Evolutionary conservation across 2,888 invertebrate species (phyloP), one percentile per base, ranked within the genome.

Genomic region (Tetranychus truncatus): DNA sequence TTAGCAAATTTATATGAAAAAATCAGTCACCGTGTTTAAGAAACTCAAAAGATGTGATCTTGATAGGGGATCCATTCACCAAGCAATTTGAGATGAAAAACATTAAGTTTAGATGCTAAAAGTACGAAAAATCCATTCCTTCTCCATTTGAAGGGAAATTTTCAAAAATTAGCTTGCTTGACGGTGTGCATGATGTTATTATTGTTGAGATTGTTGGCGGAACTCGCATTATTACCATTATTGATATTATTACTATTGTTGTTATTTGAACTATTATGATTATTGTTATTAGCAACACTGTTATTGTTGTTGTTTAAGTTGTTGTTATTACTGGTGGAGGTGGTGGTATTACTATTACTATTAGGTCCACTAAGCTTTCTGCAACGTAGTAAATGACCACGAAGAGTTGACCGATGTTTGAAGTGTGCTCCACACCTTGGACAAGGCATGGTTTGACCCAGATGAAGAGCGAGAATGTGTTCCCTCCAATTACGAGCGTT

Each of bases 381-480:
- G 21, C 55, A 55, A 15, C 55, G 55, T 55, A 69, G 69, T 69
- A 69, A 69, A 69, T 69, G 69, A 20, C 69, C 69, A 20, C 69
- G 69, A 69, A 69, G 69, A 21, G 69, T 69, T 69, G 69, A 69
- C 34, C 69, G 69, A 20, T 69, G 69, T 69, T 24, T 20, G 15
- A 69, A 69, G 11, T 69, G 20, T 1, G 69, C 69, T 20, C 69
- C 69, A 24, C 69, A 69, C 1, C 34, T 69, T 20, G 69, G 69
- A 69, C 69, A 69, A 6, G 69, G 69, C 11, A 69, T 20, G 20
- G 69, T 69, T 4, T 69, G 69, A 20, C 69, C 69, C 21, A 69
- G 20, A 69, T 69, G 69, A 69, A 69, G 69, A 21, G 69, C 69
- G 24, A 69, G 69, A 11, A 69, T 69, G 34, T 69, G 69, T 69